Conservation (phyloP, 2,888 invertebrate genomes). For the Cantharis rustica region DNA sequence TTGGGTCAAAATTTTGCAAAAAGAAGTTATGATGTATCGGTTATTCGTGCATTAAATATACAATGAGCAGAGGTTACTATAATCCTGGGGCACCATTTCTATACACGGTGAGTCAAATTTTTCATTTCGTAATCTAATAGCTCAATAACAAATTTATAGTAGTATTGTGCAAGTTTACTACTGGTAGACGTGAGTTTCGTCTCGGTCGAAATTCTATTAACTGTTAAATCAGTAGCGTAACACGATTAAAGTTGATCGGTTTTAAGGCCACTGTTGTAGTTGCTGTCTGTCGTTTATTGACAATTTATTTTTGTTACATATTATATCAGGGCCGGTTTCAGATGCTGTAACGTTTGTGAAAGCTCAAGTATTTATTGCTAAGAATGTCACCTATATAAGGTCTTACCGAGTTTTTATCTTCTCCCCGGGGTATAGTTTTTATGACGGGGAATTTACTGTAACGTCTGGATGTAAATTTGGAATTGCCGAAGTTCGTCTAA, state of each 20-base stretch:
- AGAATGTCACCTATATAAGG: background rate
- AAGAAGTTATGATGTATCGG: background rate
- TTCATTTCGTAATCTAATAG: background rate
- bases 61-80: conserved; percentile 47
- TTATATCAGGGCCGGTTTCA: background rate
- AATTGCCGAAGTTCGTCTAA: background rate
- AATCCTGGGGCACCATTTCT: conserved; percentile 48
- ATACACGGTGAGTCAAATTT: conserved; percentile 45
- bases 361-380: background rate
- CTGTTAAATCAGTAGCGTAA: background rate
- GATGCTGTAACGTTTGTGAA: background rate
- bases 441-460: background rate
- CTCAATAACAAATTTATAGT: background rate
- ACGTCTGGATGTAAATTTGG: background rate
- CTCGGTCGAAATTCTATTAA: background rate
- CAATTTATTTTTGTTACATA: background rate
- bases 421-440: background rate
- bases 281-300: background rate
- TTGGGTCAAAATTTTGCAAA: conserved; percentile 8
- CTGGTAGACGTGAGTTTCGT: background rate
- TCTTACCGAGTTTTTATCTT: background rate
- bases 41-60: background rate
- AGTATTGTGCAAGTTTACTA: background rate
- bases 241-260: background rate
- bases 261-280: background rate